These are phyloP conservation scores for Cerceris ruficornis DNA, from an alignment of 2,888 invertebrate genomes.

Conservation along the genomic window DNA sequence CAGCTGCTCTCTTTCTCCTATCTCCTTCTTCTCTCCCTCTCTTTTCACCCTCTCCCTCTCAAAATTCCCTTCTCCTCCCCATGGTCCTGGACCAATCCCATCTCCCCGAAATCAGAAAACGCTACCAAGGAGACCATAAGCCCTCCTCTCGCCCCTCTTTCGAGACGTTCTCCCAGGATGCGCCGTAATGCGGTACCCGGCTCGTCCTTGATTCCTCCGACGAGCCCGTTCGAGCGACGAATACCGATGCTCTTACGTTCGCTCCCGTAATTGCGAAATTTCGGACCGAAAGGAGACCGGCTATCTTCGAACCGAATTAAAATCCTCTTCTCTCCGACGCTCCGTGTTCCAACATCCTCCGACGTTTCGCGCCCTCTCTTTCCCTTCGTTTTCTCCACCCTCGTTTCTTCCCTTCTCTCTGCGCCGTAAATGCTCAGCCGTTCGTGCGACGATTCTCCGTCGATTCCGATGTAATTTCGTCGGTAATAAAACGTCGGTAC, in stretches of 20 bases:
- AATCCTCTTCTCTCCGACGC: conserved; percentile 13
- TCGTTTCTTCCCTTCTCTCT: too few relatives aligned
- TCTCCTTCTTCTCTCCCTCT: background rate
- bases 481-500: too few relatives aligned
- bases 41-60: background rate
- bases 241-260: conserved; percentile 43
- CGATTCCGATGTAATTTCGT: too few relatives aligned
- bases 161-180: conserved; percentile 44
- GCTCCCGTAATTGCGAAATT: conserved; percentile 47
- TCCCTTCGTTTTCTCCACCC: too few relatives aligned
- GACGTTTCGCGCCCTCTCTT: background rate
- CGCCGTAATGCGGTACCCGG: conserved; percentile 48
- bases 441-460: too few relatives aligned
- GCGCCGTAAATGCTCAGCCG: too few relatives aligned
- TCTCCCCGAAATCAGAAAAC: conserved; percentile 20
- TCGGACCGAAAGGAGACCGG: background rate
- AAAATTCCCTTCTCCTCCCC: background rate
- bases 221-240: conserved; percentile 52
- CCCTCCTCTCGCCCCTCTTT: conserved; percentile 24
- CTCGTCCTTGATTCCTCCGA: conserved; percentile 56
- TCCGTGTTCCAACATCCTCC: background rate
- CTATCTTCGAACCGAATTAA: conserved; percentile 33
- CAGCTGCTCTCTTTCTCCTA: too few relatives aligned
- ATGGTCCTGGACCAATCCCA: background rate
- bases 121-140: background rate